Base-by-base conservation (phyloP, 2,113 vertebrate species). In the Tringa solitaria region DNA sequence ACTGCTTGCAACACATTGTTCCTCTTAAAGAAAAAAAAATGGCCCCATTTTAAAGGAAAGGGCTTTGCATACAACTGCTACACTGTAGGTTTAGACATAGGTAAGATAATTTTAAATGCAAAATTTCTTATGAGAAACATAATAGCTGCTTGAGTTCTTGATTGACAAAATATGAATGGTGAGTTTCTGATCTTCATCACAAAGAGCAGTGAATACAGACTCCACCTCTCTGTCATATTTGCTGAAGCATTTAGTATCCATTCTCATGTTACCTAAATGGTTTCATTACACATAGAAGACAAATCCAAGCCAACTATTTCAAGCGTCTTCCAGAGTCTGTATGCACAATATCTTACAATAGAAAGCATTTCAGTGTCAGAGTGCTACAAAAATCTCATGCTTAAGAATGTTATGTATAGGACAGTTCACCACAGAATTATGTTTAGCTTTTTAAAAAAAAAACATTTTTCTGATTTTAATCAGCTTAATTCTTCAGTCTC, bases 391-490 rank as follows among this genome's bases (percentile, higher is more conserved):
- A 85, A n/a, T 70, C 30, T 84, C 51, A 26, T 53, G 26, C 37
- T 73, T 30, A 75, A 85, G 18, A 83, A 84, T 63, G 8, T 13
- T 84, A 45, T 23, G 17, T 45, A 56, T 45, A 54, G 61, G 50
- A 89, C 24, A 65, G 17, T 60, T 84, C 32, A 90, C 33, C 19
- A 75, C 53, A 75, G 64, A 94, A 84, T 86, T 68, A 45, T 32
- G 20, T 51, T 91, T 80, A 68, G 35, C 24, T 75, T 88, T 83
- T 61, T n/a, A n/a, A n/a, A 37, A 69, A 95, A 94, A 78, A 45
- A 93, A 54, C 7, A 70, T 59, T 90, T 93, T 90, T 73, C 39
- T 7, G 3, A 87, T 92, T 92, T 94, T 82, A 91, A 92, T 93
- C 74, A 60, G 35, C 43, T 61, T 75, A 69, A 78, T 92, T 92